Evolutionary conservation across 2,113 vertebrate species (phyloP), one percentile per base, ranked within the genome.

Genomic region (Caranx ignobilis): DNA sequence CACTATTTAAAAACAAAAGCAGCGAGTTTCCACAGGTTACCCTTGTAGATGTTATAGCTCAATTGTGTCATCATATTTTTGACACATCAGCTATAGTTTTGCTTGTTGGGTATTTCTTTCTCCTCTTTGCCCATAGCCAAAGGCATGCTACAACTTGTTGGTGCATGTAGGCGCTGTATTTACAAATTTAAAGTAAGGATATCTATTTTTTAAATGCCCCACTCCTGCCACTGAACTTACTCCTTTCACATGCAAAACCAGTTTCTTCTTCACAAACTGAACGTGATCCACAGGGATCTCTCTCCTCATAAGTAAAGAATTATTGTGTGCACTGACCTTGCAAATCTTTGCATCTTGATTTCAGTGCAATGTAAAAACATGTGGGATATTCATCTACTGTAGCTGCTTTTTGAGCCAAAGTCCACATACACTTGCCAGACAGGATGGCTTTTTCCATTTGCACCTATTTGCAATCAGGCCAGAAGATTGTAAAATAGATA

Each of bases 291-390:
- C 26, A 12, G 9, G 13, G 26, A 21, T 55, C 26, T 26, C 48
- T 63, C 39, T 56, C 19, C 26, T 71, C 55, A 54, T 43, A n/a
- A 55, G 21, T 41, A 15, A 43, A 54, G 11, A 21, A 2, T 19
- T 18, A 54, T 34, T 67, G 11, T 41, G 4, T 52, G n/a, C 11
- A 34, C 32, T 50, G 21, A 69, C 19, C 31, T 45, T 39, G 19
- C 48, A 60, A 26, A 75, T 75, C 37, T 34, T 47, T 50, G 8
- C 50, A 32, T 60, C 13, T 65, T 76, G 26, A 61, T n/a, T 66
- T 66, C 8, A 59, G 15, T 56, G 39, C 41, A 16, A 32, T 57
- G 56, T 67, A 50, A 85, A 76, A 81, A 68, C 32, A 63, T 48
- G 9, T 68, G 61, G 41, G 41, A 69, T 63, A 54, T 48, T 47